Percentiles rank a stretch among this genome's conserved stretches.
phyloP scores from a whole-genome alignment of 2,888 invertebrate species.

The Balanococcus diminutus region DNA sequence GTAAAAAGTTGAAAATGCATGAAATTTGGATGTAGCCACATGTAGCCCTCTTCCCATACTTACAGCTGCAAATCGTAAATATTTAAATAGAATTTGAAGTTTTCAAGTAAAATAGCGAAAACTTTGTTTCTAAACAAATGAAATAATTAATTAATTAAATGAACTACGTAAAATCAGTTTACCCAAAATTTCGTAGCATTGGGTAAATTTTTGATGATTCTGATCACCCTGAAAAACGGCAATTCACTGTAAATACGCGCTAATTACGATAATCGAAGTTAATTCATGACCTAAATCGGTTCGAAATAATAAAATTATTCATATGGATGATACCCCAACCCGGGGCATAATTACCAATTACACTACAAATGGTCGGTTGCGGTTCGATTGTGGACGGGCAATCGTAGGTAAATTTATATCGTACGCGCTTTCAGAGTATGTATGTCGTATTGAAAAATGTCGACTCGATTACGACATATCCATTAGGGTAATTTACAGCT shows the following conservation, averaged over 20 bases:
- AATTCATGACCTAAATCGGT: neutral
- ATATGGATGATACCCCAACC: neutral
- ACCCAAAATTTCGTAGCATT: neutral
- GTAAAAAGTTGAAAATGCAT: too few relatives aligned
- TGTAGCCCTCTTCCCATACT: too few relatives aligned
- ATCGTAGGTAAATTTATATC: constrained; percentile 1
- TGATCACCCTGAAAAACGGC: neutral
- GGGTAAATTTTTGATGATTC: neutral
- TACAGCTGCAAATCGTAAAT: too few relatives aligned
- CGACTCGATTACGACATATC: neutral
- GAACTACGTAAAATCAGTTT: neutral
- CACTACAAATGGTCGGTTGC: neutral
- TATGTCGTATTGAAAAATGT: constrained; percentile 2
- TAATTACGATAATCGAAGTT: neutral
- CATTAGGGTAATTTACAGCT: constrained; percentile 23
- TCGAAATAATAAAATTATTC: neutral
- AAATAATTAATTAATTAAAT: too few relatives aligned
- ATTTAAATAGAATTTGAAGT: too few relatives aligned
- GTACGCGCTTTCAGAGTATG: neutral
- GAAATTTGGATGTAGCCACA: too few relatives aligned
- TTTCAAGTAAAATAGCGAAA: too few relatives aligned
- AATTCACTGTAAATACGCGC: neutral
- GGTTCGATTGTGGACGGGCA: neutral
- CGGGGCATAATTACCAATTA: neutral
- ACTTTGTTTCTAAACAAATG: too few relatives aligned